phyloP scores from a whole-genome alignment of 2,888 invertebrate species.

The Lagria hirta region DNA sequence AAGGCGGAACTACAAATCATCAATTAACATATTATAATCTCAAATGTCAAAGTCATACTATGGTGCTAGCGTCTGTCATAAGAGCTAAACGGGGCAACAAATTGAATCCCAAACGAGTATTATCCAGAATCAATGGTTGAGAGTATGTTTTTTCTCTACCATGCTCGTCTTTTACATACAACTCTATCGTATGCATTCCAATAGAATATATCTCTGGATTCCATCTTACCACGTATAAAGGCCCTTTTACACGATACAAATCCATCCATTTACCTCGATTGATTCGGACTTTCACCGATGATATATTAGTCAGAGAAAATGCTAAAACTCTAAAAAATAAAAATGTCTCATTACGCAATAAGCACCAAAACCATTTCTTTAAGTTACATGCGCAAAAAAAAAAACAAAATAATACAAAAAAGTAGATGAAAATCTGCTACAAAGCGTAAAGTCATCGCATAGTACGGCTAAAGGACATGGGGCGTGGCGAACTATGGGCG shows the following conservation, averaged over 20 bases:
- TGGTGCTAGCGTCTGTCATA: conserved; percentile 72
- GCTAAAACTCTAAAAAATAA: conserved; percentile 72
- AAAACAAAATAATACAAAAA: too few relatives aligned
- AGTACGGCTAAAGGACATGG: too few relatives aligned
- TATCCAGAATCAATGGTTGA: conserved; percentile 81
- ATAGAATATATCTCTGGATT: conserved; percentile 63
- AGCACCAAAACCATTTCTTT: too few relatives aligned
- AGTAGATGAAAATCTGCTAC: neutral
- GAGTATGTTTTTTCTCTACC: conserved; percentile 59
- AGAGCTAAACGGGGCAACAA: conserved; percentile 70
- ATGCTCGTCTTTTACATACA: conserved; percentile 61
- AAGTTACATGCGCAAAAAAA: too few relatives aligned
- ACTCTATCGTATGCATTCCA: conserved; percentile 71
- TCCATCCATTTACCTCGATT: conserved; percentile 65
- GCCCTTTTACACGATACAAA: conserved; percentile 64
- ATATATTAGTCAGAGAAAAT: conserved; percentile 70
- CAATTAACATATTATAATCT: conserved; percentile 11
- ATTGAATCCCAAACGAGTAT: conserved; percentile 65
- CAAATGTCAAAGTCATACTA: conserved; percentile 62
- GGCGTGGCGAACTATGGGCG: too few relatives aligned
- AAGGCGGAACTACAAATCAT: conserved; percentile 65
- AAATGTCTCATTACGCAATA: too few relatives aligned
- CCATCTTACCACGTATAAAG: conserved; percentile 76
- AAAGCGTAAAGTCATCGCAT: too few relatives aligned
- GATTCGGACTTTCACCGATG: conserved; percentile 67